Evolutionary conservation across 2,113 vertebrate genomes (phyloP), one percentile per base, ranked within the genome.

Genomic region (Acanthochromis polyacanthus): DNA sequence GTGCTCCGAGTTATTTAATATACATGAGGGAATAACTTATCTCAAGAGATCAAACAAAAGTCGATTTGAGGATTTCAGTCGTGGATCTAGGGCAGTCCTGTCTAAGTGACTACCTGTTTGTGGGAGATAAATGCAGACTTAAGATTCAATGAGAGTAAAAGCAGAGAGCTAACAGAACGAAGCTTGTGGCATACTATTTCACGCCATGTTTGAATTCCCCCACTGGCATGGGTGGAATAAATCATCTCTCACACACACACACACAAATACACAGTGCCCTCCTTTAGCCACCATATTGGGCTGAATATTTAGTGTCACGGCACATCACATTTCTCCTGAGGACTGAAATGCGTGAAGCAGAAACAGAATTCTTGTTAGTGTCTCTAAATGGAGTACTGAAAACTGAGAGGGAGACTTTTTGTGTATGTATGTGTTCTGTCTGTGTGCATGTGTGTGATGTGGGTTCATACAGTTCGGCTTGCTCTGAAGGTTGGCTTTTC

Each of bases 291-390:
- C 45, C 73, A 77, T 72, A 81, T 69, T 85, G 78, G 70, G 61
- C 51, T 82, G 72, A 86, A 87, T 84, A 87, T 86, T 86, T 87
- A 73, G 71, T 58, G 81, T 64, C 74, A 81, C 36, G 20, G 46
- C 63, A 77, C 80, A 83, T 82, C 63, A 75, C 68, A 85, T 85
- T 74, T 76, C 85, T 87, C 76, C 60, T 32, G 52, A 81, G 78
- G 80, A 70, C 73, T 48, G 62, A 75, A 75, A 68, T 43, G 79
- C 28, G 1, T 80, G 55, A 84, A 78, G 80, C 65, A 43, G 80
- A 61, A 84, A 90, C 53, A 65, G 63, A 85, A 82, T 76, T 60
- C 75, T 71, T 87, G 78, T 88, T 68, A 64, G 71, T 59, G 67
- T 78, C 62, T 81, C 53, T 64, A 74, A 86, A 82, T 4, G 1